Conservation (phyloP, 2,797 vertebrate species). For the Cebuella pygmaea region DNA sequence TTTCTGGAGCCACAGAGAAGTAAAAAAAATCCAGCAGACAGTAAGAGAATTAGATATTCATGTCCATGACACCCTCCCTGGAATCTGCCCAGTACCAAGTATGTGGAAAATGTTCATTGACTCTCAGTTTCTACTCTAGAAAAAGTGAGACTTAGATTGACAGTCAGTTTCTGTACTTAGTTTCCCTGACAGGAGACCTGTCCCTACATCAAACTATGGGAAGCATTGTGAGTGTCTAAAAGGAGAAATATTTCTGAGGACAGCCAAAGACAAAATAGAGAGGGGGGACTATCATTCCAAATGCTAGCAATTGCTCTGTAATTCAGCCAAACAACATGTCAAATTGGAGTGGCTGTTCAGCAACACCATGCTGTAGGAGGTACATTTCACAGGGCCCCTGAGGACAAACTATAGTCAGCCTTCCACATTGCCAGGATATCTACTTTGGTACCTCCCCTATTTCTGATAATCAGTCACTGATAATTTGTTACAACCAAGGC, state of each 20-base stretch:
- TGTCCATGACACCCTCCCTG: background rate
- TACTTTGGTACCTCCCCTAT: no score
- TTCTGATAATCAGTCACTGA: background rate
- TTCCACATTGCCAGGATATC: background rate
- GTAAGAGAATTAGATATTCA: background rate
- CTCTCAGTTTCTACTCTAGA: background rate
- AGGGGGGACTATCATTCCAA: background rate
- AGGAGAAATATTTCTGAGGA: background rate
- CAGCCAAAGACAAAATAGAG: background rate
- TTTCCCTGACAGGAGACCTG: background rate
- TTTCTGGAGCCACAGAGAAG: background rate
- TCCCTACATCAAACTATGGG: background rate
- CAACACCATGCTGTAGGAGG: background rate
- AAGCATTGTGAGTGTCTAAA: background rate
- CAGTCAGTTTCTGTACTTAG: background rate
- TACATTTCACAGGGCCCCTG: background rate
- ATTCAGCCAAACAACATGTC: background rate
- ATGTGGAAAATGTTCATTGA: background rate
- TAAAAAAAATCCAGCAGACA: background rate
- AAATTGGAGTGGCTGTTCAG: background rate
- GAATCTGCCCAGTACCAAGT: background rate
- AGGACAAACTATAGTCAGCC: background rate
- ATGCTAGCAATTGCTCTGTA: background rate
- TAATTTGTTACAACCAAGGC: background rate
- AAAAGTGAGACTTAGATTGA: background rate